Evolutionary conservation across 2,888 invertebrate species (phyloP), one percentile per base, ranked within the genome.

Genomic region (Helicoverpa assulta): DNA sequence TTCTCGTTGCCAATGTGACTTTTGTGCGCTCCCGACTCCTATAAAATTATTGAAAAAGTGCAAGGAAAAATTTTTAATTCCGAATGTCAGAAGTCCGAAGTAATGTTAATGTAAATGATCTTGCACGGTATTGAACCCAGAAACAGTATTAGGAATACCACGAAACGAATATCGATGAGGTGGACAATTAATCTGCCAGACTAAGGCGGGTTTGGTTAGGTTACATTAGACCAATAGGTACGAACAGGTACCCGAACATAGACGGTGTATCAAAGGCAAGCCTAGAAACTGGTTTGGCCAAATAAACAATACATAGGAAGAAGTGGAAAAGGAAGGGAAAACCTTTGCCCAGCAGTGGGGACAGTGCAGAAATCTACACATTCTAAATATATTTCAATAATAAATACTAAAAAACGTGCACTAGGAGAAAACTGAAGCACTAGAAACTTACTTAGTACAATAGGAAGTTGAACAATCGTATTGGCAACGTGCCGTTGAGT

Each of bases 41-140:
- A 79, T 59, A 76, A 80, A 70, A 76, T 50, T 66, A 78, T 78
- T 76, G 19, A 56, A 70, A 68, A 69, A 59, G 67, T 70, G 72
- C 70, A 70, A 80, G 78, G 10, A 29, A 64, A 64, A 52, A 1
- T 10, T 43, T 16, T 16, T 12, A 14, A 40, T 12, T 14, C 14
- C 43, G 16, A 16, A 16, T 43, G 16, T 43, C 16, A 43, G 16
- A 43, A 16, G 16, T 16, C 43, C 43, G 6, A 16, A 43, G 4
- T 43, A 43, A 16, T 16, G 43, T 43, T 43, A 37, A 37, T 37
- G 16, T 43, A 5, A 16, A 6, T 5, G 4, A 5, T 43, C 16
- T 43, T 16, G 43, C 5, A 37, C 21, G 14, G 16, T 43, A 43
- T 43, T 16, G 16, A 16, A n/a, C 47, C 6, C 47, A 47, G 47